These are phyloP conservation scores for Thymallus thymallus DNA, from an alignment of 2,113 vertebrate genomes.

Conservation along the genomic window DNA sequence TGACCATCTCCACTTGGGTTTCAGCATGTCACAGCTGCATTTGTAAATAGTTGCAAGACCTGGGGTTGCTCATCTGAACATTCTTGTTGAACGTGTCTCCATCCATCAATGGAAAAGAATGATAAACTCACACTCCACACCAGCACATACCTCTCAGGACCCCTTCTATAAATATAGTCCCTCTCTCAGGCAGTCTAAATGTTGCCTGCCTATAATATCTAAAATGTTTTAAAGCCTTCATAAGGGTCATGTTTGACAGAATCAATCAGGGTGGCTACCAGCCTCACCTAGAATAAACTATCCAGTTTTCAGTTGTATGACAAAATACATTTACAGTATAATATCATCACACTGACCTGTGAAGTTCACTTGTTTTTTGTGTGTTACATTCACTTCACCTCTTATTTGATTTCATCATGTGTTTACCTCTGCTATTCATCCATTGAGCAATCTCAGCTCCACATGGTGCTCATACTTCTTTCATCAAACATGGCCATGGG, in stretches of 20 bases:
- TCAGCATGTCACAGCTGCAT: constrained; percentile 27
- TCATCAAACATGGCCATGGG: constrained; percentile 10
- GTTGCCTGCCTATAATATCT: constrained; percentile 55
- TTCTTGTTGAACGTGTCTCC: constrained; percentile 57
- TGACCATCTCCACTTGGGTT: not conserved
- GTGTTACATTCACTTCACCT: not conserved
- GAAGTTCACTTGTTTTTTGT: not conserved
- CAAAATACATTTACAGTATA: not conserved
- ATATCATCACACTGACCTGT: not conserved
- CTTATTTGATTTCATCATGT: too few relatives aligned
- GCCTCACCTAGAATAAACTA: not conserved
- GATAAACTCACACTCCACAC: constrained; percentile 51
- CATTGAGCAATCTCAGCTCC: not conserved
- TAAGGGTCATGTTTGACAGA: not conserved
- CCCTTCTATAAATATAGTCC: constrained; percentile 77
- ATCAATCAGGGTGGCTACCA: not conserved
- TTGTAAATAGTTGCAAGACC: constrained; percentile 38
- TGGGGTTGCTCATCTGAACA: constrained; percentile 53
- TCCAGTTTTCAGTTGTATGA: not conserved
- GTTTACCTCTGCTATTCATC: not conserved
- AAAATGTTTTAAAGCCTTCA: not conserved
- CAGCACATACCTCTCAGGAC: constrained; percentile 76
- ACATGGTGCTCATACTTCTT: not conserved
- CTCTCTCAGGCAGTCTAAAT: constrained; percentile 50
- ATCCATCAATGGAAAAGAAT: constrained; percentile 66